These are phyloP conservation scores for Empis stercorea DNA, from an alignment of 2,888 invertebrate species.

Conservation along the genomic window DNA sequence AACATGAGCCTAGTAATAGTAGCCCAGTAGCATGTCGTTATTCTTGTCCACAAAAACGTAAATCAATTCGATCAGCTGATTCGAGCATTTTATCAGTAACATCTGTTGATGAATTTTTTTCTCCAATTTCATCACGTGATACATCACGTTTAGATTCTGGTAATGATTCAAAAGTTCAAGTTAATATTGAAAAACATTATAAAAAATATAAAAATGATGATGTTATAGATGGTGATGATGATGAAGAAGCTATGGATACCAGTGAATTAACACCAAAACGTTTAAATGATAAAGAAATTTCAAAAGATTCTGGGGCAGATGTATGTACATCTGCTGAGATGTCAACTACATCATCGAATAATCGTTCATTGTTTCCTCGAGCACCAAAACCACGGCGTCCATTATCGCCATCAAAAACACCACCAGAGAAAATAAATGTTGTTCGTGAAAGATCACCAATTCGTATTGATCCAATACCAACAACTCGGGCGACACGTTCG, in stretches of 20 bases:
- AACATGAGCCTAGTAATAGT: neutral
- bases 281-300: neutral
- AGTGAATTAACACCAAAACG: neutral
- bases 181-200: neutral
- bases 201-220: no score
- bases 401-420: neutral
- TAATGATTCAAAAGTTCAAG: neutral
- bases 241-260: no score
- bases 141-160: neutral
- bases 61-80: slow-evolving; percentile 3
- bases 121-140: slow-evolving; percentile 4
- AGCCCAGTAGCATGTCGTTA: neutral
- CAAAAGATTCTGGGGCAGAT: neutral
- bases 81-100: slow-evolving; percentile 3
- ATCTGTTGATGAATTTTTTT: slow-evolving; percentile 7
- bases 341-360: neutral
- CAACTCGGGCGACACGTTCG: slow-evolving; percentile 3
- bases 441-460: neutral
- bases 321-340: neutral
- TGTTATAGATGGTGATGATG: no score
- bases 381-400: neutral
- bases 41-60: slow-evolving; percentile 7
- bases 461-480: neutral
- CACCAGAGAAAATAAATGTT: neutral
- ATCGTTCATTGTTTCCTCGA: neutral